A percentile compares a stretch with the other conserved stretches of the same genome.
Conservation (phyloP, 2,113 vertebrate species). For the Sapajus apella region DNA sequence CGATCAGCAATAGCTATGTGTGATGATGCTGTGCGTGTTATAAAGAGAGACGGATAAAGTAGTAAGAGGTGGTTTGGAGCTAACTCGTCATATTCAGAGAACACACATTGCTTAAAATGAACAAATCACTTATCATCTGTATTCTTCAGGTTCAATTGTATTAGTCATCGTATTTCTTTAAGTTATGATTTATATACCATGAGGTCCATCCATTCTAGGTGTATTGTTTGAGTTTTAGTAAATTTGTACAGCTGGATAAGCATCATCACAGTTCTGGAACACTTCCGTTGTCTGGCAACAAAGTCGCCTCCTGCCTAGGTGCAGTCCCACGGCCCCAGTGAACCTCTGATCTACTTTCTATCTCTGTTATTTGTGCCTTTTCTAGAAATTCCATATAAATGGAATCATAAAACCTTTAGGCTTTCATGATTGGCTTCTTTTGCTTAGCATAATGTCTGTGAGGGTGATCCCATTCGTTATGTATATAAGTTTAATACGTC, state of each 20-base stretch:
- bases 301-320: neutral
- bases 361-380: slow-evolving; percentile 17
- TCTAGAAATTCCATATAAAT: neutral
- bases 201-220: neutral
- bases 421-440: neutral
- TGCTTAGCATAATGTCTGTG: neutral
- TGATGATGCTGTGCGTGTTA: neutral
- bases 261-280: neutral
- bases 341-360: neutral
- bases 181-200: neutral
- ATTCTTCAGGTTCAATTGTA: neutral
- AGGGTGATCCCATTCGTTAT: neutral
- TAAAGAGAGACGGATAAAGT: neutral
- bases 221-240: neutral
- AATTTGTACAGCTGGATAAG: neutral
- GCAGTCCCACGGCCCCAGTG: neutral
- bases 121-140: neutral
- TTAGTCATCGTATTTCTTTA: neutral
- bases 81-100: neutral
- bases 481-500: neutral
- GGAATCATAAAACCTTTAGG: neutral
- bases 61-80: neutral
- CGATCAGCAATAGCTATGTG: neutral
- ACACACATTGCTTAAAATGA: neutral
- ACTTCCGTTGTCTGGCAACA: too few species aligned